Evolutionary conservation across 2,888 invertebrate species (phyloP).

Genomic region (Lepidocyrtoides sp.): DNA sequence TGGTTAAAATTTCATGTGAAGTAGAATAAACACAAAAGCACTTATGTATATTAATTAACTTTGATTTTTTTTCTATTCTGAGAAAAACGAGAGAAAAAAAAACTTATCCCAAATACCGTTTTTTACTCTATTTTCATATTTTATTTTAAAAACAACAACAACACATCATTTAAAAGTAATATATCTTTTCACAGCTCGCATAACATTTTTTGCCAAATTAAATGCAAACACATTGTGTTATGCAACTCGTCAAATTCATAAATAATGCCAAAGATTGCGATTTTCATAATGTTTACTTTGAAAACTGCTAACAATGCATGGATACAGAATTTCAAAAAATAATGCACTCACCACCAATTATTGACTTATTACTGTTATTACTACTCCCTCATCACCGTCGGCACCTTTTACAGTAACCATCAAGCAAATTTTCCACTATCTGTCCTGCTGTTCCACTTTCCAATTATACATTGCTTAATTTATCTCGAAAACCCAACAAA

Average conservation of each 20-base stretch:
- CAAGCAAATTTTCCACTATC: not conserved
- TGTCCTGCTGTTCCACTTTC: conserved; percentile 17
- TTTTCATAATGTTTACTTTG: not conserved
- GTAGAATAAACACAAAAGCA: too few relatives aligned
- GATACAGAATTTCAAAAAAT: not conserved
- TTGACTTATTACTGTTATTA: conserved; percentile 36
- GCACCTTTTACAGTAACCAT: conserved; percentile 46
- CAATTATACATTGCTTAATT: conserved; percentile 6
- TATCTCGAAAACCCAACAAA: not conserved
- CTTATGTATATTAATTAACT: too few relatives aligned
- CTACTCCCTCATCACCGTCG: conserved; percentile 49
- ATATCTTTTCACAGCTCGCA: not conserved
- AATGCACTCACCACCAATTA: conserved; percentile 8
- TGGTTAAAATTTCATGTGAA: too few relatives aligned
- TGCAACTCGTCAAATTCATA: not conserved
- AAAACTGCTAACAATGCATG: not conserved
- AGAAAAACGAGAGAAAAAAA: too few relatives aligned
- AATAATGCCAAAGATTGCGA: not conserved
- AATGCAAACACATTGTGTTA: not conserved
- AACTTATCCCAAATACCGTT: too few relatives aligned
- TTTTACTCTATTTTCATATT: too few relatives aligned
- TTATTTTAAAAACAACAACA: not conserved
- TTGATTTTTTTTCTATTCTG: too few relatives aligned
- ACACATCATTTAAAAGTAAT: too few relatives aligned
- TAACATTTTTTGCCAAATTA: not conserved